Conservation (phyloP, 2,113 vertebrate species). For the Parotia lawesii region DNA sequence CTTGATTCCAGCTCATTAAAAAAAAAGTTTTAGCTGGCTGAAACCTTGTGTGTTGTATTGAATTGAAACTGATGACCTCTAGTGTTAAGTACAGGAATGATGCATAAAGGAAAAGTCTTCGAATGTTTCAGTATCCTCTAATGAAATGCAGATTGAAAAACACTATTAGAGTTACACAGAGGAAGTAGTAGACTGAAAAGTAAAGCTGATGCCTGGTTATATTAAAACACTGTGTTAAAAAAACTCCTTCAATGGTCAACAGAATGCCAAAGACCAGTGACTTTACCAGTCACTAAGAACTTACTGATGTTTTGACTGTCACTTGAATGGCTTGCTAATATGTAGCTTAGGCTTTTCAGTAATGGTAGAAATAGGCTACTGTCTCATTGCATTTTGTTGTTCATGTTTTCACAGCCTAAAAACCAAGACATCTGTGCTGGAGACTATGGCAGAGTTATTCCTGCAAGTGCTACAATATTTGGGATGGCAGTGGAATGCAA, state of each 20-base stretch:
- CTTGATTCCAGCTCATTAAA: background rate
- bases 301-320: background rate
- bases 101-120: background rate
- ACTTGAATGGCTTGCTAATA: background rate
- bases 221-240: background rate
- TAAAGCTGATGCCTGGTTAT: background rate
- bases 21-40: background rate
- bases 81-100: background rate
- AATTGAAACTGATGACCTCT: constrained; percentile 19
- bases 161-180: background rate
- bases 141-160: background rate
- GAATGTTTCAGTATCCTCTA: background rate
- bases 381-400: background rate
- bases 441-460: constrained; percentile 89
- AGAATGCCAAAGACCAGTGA: background rate
- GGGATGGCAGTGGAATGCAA: constrained; percentile 88
- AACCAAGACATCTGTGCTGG: constrained; percentile 52
- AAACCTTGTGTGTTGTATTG: background rate
- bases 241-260: background rate
- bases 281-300: background rate
- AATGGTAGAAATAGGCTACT: background rate
- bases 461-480: constrained; percentile 86
- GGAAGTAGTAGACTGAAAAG: background rate
- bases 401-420: constrained; percentile 63
- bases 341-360: background rate